These are phyloP conservation scores for Ophion slaviceki DNA, from an alignment of 2,888 invertebrate genomes.

Conservation along the genomic window DNA sequence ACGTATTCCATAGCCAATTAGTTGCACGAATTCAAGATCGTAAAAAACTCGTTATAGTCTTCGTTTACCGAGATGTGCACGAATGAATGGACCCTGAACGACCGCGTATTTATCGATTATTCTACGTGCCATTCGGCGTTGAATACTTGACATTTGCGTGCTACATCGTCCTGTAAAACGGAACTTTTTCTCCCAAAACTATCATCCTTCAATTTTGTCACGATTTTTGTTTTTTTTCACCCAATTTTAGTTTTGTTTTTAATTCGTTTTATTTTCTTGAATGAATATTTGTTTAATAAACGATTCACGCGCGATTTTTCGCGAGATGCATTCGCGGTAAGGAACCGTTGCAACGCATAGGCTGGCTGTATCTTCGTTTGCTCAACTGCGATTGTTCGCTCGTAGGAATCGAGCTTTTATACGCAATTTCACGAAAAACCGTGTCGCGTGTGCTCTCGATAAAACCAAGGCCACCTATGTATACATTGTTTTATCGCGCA, in stretches of 20 bases:
- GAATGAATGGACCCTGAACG: slow-evolving; percentile 8
- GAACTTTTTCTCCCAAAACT: neutral
- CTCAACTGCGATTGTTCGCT: slow-evolving; percentile 60
- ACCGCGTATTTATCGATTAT: slow-evolving; percentile 48
- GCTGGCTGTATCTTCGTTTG: slow-evolving; percentile 33
- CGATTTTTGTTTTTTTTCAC: neutral
- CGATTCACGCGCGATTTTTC: slow-evolving; percentile 7
- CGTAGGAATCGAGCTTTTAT: slow-evolving; percentile 52
- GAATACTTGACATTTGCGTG: neutral
- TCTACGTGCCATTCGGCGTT: slow-evolving; percentile 17
- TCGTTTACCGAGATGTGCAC: slow-evolving; percentile 1
- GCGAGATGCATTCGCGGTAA: slow-evolving; percentile 19
- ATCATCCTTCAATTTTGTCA: neutral
- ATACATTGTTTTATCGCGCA: slow-evolving; percentile 26
- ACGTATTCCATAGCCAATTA: neutral
- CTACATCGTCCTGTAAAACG: neutral
- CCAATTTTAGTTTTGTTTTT: neutral
- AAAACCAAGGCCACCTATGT: slow-evolving; percentile 58
- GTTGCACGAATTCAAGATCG: neutral
- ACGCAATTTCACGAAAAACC: slow-evolving; percentile 24
- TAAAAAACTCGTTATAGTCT: slow-evolving; percentile 35
- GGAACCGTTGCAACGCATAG: slow-evolving; percentile 19
- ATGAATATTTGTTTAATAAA: neutral
- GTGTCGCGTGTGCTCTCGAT: slow-evolving; percentile 58
- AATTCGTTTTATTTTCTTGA: neutral